A percentile compares a stretch with the other conserved stretches of the same genome.
Conservation (phyloP, 2,113 vertebrate genomes). For the Hippocampus mohnikei region DNA sequence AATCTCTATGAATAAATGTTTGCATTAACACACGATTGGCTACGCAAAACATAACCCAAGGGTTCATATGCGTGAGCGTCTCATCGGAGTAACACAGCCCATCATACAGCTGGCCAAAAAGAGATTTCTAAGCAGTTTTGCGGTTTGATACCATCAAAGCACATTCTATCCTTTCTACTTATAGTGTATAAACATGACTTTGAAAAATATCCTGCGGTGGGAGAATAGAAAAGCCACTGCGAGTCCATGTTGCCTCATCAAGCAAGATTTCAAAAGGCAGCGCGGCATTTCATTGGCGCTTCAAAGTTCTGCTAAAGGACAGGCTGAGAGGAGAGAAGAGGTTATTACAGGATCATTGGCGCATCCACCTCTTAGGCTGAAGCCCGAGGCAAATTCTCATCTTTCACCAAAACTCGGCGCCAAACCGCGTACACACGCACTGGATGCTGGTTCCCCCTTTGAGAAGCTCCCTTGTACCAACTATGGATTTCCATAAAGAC, state of each 20-base stretch:
- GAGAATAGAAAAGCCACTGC: slow-evolving; percentile 59
- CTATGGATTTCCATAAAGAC: not conserved
- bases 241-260: slow-evolving; percentile 70
- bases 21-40: slow-evolving; percentile 28
- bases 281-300: slow-evolving; percentile 72
- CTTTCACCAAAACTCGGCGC: slow-evolving; percentile 30
- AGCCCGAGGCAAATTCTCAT: slow-evolving; percentile 34
- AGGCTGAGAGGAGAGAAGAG: slow-evolving; percentile 33
- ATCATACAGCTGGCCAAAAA: slow-evolving; percentile 41
- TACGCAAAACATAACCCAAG: slow-evolving; percentile 35
- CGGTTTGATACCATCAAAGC: slow-evolving; percentile 68
- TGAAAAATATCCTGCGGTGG: slow-evolving; percentile 69
- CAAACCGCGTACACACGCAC: not conserved
- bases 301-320: slow-evolving; percentile 74
- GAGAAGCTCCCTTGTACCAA: not conserved
- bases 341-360: slow-evolving; percentile 63
- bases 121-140: slow-evolving; percentile 64
- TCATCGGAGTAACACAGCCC: slow-evolving; percentile 37
- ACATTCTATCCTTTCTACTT: slow-evolving; percentile 68
- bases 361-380: slow-evolving; percentile 60
- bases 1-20: not conserved
- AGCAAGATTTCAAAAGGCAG: slow-evolving; percentile 72
- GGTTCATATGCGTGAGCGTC: slow-evolving; percentile 18
- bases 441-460: not conserved
- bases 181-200: slow-evolving; percentile 73